phyloP scores from a whole-genome alignment of 1,140 invertebrate genomes.

The Hormaphis cornu region DNA sequence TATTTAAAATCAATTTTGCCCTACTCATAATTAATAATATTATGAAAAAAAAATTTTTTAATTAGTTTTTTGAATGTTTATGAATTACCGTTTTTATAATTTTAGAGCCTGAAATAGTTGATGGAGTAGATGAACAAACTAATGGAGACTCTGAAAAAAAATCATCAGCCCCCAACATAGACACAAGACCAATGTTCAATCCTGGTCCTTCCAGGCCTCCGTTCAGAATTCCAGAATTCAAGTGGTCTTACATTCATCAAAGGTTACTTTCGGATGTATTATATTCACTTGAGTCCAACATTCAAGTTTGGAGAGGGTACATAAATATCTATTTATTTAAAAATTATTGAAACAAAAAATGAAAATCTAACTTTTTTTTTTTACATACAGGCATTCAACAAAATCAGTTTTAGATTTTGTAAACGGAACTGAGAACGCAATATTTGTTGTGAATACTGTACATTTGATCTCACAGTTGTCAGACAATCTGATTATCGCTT shows the following conservation, averaged over 20 bases:
- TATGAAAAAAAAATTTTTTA: neutral
- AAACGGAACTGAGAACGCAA: constrained; percentile 93
- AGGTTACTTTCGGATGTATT: constrained; percentile 90
- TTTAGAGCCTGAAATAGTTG: neutral
- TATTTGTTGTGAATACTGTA: constrained; percentile 98
- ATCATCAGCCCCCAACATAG: neutral
- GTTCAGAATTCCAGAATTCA: constrained; percentile 97
- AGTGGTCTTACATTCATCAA: constrained; percentile 99
- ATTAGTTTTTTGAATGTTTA: too few relatives aligned
- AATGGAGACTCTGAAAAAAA: constrained; percentile 21
- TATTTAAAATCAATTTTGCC: too few relatives aligned
- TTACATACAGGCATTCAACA: constrained; percentile 63
- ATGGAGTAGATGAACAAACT: neutral
- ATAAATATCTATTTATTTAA: neutral
- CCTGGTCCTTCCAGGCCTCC: constrained; percentile 90
- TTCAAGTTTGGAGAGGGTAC: constrained; percentile 80
- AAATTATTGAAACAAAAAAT: neutral
- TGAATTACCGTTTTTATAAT: neutral
- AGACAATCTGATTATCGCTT: constrained; percentile 98
- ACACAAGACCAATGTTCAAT: constrained; percentile 73
- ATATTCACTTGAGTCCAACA: constrained; percentile 93
- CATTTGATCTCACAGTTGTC: constrained; percentile 97
- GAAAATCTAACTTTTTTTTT: too few relatives aligned
- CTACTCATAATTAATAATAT: neutral
- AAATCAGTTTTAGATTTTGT: constrained; percentile 97